phyloP scores from a whole-genome alignment of 2,797 vertebrate genomes.

The Danio jaintianensis region DNA sequence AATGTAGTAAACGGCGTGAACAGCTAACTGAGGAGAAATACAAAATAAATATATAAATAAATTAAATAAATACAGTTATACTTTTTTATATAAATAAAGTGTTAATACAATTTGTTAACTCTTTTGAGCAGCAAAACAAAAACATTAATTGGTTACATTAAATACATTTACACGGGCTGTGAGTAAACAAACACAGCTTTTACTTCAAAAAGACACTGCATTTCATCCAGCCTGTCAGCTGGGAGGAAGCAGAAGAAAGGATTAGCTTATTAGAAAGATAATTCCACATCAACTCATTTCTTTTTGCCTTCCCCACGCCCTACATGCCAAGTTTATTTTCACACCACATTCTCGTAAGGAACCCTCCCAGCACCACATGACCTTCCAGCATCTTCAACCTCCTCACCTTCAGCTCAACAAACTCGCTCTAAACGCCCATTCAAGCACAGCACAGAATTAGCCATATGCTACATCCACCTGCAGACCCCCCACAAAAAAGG shows the following conservation, averaged over 20 bases:
- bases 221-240: neutral
- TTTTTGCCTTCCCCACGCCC: constrained; percentile 30
- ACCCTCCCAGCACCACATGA: constrained; percentile 49
- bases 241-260: constrained; percentile 58
- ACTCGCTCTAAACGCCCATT: constrained; percentile 52
- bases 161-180: neutral
- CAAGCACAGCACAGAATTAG: neutral
- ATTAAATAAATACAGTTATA: too few relatives aligned
- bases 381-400: constrained; percentile 65
- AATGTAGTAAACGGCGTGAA: neutral
- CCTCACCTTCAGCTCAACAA: constrained; percentile 12
- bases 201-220: neutral
- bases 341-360: constrained; percentile 61
- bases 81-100: too few relatives aligned
- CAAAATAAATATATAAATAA: neutral
- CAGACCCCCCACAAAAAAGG: constrained; percentile 12
- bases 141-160: neutral
- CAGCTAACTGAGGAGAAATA: neutral
- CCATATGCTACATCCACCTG: neutral
- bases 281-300: constrained; percentile 14
- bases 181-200: neutral
- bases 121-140: neutral
- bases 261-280: constrained; percentile 66
- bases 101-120: neutral
- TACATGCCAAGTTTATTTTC: constrained; percentile 71